These are phyloP conservation scores for Eumerus sabulonum DNA, from an alignment of 2,888 invertebrate genomes.

Conservation along the genomic window DNA sequence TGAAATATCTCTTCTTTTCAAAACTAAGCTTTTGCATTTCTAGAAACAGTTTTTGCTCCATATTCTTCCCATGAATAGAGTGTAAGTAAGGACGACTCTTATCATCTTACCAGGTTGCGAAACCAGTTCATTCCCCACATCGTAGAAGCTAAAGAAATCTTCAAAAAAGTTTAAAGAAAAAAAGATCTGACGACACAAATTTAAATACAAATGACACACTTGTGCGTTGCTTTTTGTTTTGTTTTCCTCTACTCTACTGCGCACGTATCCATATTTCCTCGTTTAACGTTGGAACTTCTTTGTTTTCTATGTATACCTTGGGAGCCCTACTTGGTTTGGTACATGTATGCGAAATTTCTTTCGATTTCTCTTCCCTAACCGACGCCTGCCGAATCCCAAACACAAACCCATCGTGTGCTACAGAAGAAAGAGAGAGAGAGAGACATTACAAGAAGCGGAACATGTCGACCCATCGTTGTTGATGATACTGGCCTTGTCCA, in stretches of 20 bases:
- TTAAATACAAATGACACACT: slow-evolving; percentile 54
- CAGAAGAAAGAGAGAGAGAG: too few species aligned
- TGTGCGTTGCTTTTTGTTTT: slow-evolving; percentile 10
- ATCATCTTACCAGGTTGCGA: too few species aligned
- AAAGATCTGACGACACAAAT: slow-evolving; percentile 48
- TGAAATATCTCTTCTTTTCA: too few species aligned
- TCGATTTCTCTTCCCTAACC: slow-evolving; percentile 3
- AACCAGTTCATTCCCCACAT: too few species aligned
- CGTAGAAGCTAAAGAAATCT: too few species aligned
- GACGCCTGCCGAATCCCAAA: slow-evolving; percentile 2
- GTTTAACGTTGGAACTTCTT: background rate
- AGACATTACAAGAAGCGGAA: slow-evolving; percentile 1
- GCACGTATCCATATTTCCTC: background rate
- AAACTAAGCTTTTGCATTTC: too few species aligned
- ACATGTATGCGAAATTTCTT: slow-evolving; percentile 16
- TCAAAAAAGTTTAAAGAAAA: too few species aligned
- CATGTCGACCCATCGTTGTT: slow-evolving; percentile 13
- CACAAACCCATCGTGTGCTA: too few species aligned
- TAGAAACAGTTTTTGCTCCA: too few species aligned
- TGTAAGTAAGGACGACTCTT: slow-evolving; percentile 4
- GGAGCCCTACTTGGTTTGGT: background rate
- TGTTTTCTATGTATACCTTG: slow-evolving; percentile 7
- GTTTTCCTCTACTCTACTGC: background rate
- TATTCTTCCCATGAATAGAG: too few species aligned
- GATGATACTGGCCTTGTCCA: too few species aligned